Evolutionary conservation across 2,888 invertebrate genomes (phyloP).

Genomic region (Drosophila peninsularis): DNA sequence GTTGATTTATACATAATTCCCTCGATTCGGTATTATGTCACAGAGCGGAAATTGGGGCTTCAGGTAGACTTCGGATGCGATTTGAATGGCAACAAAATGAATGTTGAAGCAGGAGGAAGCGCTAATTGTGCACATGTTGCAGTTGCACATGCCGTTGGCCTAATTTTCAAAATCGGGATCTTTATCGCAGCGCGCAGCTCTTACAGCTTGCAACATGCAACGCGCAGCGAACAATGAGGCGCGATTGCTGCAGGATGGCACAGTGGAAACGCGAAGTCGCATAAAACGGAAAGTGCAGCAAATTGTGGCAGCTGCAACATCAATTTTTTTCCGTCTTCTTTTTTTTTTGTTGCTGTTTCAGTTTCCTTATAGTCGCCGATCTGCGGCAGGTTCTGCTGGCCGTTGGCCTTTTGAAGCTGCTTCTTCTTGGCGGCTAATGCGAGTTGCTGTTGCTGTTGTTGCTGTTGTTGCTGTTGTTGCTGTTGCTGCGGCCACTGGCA

Average conservation of each 20-base stretch:
- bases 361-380: slow-evolving; percentile 38
- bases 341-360: neutral
- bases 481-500: slow-evolving; percentile 16
- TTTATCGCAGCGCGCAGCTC: slow-evolving; percentile 61
- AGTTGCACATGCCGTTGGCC: slow-evolving; percentile 60
- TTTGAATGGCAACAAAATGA: slow-evolving; percentile 27
- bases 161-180: slow-evolving; percentile 76
- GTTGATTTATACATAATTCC: slow-evolving; percentile 13
- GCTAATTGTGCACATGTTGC: slow-evolving; percentile 77
- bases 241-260: slow-evolving; percentile 46
- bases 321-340: slow-evolving; percentile 36
- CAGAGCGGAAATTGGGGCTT: slow-evolving; percentile 37
- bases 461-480: neutral
- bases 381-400: slow-evolving; percentile 61
- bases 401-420: slow-evolving; percentile 64
- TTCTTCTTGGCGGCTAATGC: slow-evolving; percentile 44
- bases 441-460: slow-evolving; percentile 4
- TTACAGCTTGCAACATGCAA: slow-evolving; percentile 7
- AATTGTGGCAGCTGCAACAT: slow-evolving; percentile 80
- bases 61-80: slow-evolving; percentile 22
- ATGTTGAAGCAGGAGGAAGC: slow-evolving; percentile 60
- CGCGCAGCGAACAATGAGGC: slow-evolving; percentile 35
- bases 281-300: slow-evolving; percentile 81
- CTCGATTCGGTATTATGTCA: slow-evolving; percentile 14
- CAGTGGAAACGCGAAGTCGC: slow-evolving; percentile 61